These are phyloP conservation scores for Halichoerus grypus DNA, from an alignment of 2,113 vertebrate species.

Conservation along the genomic window DNA sequence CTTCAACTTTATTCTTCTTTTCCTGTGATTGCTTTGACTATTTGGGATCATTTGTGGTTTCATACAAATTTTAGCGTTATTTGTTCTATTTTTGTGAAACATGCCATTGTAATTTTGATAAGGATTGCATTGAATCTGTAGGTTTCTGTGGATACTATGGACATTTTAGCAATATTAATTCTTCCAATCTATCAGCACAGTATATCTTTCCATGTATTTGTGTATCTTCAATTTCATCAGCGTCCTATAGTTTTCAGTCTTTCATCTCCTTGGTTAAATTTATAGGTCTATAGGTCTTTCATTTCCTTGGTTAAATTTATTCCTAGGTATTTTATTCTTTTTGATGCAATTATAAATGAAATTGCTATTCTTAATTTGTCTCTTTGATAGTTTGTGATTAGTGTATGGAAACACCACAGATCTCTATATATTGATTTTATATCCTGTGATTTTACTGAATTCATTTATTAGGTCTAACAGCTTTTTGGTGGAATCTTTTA, in stretches of 20 bases:
- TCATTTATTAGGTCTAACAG: background rate
- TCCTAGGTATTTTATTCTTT: background rate
- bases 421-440: background rate
- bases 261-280: background rate
- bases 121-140: background rate
- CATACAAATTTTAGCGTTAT: background rate
- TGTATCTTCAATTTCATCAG: background rate
- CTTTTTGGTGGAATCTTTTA: background rate
- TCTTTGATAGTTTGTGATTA: background rate
- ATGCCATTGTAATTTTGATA: background rate
- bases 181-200: background rate
- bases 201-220: background rate
- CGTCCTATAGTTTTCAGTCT: background rate
- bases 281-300: background rate
- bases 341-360: background rate
- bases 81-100: background rate
- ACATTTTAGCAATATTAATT: background rate
- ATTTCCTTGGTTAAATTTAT: background rate
- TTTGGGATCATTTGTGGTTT: background rate
- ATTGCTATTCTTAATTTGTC: background rate
- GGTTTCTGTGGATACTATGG: background rate
- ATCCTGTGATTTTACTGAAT: background rate
- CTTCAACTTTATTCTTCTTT: background rate
- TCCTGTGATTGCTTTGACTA: background rate
- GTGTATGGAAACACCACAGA: background rate